phyloP scores from a whole-genome alignment of 2,797 vertebrate species.

The Xiphorhynchus erythropygius region DNA sequence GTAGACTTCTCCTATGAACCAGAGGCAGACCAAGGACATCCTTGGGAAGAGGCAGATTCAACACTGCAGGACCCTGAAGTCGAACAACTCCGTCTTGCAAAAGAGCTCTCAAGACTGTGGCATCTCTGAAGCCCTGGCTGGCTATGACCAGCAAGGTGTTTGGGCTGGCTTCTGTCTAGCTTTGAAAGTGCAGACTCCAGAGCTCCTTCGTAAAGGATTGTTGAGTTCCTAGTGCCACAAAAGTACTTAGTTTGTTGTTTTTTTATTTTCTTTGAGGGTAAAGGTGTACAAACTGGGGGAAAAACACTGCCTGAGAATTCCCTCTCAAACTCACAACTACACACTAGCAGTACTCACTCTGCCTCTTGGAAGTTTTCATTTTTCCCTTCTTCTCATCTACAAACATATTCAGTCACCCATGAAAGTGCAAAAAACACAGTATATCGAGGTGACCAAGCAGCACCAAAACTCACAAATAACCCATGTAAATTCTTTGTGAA shows the following conservation, averaged over 20 bases:
- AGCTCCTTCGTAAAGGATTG: neutral
- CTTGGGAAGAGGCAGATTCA: neutral
- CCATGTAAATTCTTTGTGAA: neutral
- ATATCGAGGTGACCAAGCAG: neutral
- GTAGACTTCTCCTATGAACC: neutral
- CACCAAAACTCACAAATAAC: neutral
- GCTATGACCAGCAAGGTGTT: neutral
- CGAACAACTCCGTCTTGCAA: neutral
- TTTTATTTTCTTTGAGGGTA: neutral
- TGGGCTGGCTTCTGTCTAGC: neutral
- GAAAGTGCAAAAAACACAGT: neutral
- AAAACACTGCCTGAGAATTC: neutral
- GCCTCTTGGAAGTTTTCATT: neutral
- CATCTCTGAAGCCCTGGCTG: neutral
- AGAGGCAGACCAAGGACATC: neutral
- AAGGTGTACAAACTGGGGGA: neutral
- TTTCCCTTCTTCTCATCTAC: neutral
- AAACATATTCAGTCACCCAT: neutral
- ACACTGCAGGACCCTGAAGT: neutral
- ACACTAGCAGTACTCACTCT: neutral
- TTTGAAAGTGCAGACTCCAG: fast-evolving
- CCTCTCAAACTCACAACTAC: neutral
- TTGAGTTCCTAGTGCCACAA: neutral
- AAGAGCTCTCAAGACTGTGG: neutral
- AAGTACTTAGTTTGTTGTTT: neutral